These are phyloP conservation scores for Cydia splendana DNA, from an alignment of 1,140 invertebrate species.

Conservation along the genomic window DNA sequence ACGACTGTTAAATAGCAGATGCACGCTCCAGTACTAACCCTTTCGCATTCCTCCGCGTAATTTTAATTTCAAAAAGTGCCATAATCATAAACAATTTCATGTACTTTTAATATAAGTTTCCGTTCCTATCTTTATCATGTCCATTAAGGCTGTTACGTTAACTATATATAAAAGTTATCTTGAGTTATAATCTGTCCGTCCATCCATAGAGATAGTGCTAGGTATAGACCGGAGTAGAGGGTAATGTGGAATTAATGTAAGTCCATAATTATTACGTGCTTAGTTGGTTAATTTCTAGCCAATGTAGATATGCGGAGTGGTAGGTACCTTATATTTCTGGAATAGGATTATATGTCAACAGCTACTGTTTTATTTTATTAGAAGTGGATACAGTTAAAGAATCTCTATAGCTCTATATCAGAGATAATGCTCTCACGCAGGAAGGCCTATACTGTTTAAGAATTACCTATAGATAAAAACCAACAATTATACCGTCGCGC, in stretches of 20 bases:
- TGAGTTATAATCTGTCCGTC: conserved; percentile 28
- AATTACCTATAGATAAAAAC: too few relatives aligned
- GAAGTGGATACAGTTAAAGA: not conserved
- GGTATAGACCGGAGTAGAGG: conserved; percentile 3
- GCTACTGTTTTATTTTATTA: not conserved
- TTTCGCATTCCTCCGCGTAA: not conserved
- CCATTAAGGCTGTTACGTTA: conserved; percentile 26
- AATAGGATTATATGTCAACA: not conserved
- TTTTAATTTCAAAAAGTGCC: conserved; percentile 14
- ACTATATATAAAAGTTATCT: conserved; percentile 32
- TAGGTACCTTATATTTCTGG: not conserved
- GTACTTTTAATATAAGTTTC: conserved; percentile 8
- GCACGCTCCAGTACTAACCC: not conserved
- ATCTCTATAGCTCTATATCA: not conserved
- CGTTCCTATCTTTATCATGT: conserved; percentile 12
- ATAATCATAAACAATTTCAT: conserved; percentile 22
- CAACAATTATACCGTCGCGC: too few relatives aligned
- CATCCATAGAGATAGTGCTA: conserved; percentile 19
- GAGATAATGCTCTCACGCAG: not conserved
- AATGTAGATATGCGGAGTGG: conserved; percentile 8
- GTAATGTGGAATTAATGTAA: conserved; percentile 25
- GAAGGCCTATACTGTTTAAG: not conserved
- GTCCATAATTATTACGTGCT: conserved; percentile 25
- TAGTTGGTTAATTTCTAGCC: conserved; percentile 6
- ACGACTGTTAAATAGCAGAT: not conserved